phyloP scores from a whole-genome alignment of 2,113 vertebrate genomes.

The Delphinapterus leucas region DNA sequence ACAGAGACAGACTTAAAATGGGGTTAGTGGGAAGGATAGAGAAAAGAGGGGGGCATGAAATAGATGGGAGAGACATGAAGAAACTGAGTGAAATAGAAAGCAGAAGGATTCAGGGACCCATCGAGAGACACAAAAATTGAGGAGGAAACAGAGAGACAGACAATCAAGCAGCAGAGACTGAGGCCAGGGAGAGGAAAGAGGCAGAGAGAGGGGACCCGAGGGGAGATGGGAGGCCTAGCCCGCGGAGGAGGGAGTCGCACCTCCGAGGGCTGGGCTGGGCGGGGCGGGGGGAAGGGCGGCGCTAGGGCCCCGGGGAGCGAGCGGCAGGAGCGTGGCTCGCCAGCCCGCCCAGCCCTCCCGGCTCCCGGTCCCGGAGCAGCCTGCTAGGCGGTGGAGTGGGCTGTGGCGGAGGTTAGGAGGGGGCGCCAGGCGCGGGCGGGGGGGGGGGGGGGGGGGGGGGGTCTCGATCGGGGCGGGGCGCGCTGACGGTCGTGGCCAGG shows the following conservation, averaged over 20 bases:
- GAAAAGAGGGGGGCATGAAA: not conserved
- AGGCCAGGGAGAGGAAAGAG: not conserved
- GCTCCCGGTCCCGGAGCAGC: slow-evolving; percentile 23
- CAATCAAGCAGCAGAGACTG: not conserved
- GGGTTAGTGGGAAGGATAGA: not conserved
- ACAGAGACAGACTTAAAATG: not conserved
- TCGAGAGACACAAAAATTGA: not conserved
- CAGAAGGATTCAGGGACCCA: not conserved
- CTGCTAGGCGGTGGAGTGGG: not conserved
- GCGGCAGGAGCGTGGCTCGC: slow-evolving; percentile 10
- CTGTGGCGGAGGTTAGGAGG: not conserved
- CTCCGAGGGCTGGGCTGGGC: slow-evolving; percentile 10
- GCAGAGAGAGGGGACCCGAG: no score
- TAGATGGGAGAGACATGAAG: not conserved
- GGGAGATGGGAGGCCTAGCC: no score
- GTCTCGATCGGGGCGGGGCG: slow-evolving; percentile 5
- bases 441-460: not conserved
- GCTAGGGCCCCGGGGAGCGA: slow-evolving; percentile 69
- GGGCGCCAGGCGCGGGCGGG: not conserved
- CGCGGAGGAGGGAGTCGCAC: not conserved
- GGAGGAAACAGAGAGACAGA: not conserved
- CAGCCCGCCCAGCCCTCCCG: not conserved
- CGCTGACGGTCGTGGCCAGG: slow-evolving; percentile 32
- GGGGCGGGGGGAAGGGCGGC: not conserved
- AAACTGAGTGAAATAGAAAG: not conserved